Base-by-base conservation (phyloP, 2,797 vertebrate genomes). In the Microhierax caerulescens region DNA sequence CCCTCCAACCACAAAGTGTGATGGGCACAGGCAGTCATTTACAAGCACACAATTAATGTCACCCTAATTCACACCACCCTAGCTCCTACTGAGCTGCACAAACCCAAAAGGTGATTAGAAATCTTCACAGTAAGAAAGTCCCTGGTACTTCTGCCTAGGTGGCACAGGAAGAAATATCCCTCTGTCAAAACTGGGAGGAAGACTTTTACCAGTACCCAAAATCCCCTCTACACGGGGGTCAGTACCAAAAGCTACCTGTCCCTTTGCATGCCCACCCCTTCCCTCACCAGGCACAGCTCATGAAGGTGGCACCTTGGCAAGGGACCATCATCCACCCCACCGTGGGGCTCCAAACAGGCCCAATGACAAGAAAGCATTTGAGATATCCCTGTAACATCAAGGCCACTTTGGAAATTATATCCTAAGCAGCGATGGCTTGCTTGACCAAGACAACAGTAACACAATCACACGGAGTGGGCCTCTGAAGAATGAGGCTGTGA, bases 31-130 rank as follows among this genome's bases (percentile, higher is more conserved):
- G 27, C 48, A 56, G 11, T 3, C 19, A 76, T 41, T 50, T 50
- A 25, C 2, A 34, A 76, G 30, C 0, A 0, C 20, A 15, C 0
- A 0, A 59, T 48, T 81, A 41, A 57, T 7, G 3, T 39, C 50
- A 65, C 25, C 27, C 22, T 59, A 54, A 85, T 51, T 68, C n/a
- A 12, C 15, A 9, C 12, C 63, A 36, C 47, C 15, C 20, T 20
- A 48, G 21, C 24, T 64, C 63, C 61, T 67, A 23, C 4, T n/a
- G 57, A 93, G 25, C 25, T 47, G 37, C 10, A 18, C 0, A 51
- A 11, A 56, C 30, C 75, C 36, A 70, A 83, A 70, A 70, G 10
- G 13, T 10, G n/a, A 0, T 3, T 54, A 90, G 20, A 64, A 70
- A 36, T 45, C 9, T 45, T 43, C 22, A 48, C 1, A 57, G 16